Percentiles rank a stretch among this genome's conserved stretches.
These are phyloP conservation scores for Aporophyla lueneburgensis DNA, from an alignment of 2,888 invertebrate species.

Conservation along the genomic window DNA sequence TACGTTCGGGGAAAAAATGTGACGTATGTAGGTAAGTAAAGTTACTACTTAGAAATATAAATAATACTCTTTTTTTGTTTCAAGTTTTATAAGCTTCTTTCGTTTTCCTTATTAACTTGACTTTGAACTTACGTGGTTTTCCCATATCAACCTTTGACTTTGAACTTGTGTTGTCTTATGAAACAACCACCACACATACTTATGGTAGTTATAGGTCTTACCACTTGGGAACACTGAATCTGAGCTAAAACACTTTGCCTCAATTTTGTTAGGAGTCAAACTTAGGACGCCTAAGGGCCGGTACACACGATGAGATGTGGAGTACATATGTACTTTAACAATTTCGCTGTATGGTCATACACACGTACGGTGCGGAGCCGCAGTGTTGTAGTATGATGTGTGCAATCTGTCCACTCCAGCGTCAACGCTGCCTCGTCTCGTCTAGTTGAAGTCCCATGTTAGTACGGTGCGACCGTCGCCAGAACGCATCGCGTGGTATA, in stretches of 20 bases:
- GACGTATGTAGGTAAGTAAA: conserved; percentile 9
- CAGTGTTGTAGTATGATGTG: too few species aligned
- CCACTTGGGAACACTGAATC: neutral
- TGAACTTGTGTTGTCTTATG: neutral
- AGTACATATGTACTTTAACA: too few species aligned
- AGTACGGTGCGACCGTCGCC: too few species aligned
- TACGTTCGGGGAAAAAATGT: conserved; percentile 24
- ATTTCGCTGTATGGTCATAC: too few species aligned
- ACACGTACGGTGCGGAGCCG: too few species aligned
- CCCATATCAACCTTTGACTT: neutral
- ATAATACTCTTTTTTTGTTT: conserved; percentile 16
- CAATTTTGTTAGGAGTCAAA: neutral
- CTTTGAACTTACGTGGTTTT: conserved; percentile 9
- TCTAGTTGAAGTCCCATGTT: too few species aligned
- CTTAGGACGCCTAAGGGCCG: neutral
- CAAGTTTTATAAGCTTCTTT: conserved; percentile 1
- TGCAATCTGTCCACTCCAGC: too few species aligned
- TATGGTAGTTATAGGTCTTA: neutral
- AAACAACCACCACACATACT: neutral
- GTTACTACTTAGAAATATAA: neutral
- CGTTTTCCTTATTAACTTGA: conserved; percentile 24
- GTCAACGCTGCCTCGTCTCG: too few species aligned
- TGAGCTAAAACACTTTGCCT: neutral
- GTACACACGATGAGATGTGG: too few species aligned
- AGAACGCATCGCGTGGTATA: too few species aligned